Base-by-base conservation (phyloP, 1,140 invertebrate genomes). In the Musca domestica region DNA sequence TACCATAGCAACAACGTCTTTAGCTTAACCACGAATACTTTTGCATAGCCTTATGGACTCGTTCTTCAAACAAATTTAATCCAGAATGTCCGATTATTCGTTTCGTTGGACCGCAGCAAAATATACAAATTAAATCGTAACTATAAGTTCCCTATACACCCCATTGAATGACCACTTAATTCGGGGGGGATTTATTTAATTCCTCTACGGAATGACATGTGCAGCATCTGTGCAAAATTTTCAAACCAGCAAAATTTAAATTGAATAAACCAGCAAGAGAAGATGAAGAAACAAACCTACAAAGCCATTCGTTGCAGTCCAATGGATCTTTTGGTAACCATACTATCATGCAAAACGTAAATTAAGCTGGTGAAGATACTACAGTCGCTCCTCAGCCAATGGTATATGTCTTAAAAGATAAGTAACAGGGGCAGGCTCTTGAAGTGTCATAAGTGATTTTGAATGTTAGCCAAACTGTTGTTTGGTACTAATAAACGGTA, bases 161-260 rank as follows among this genome's bases (percentile, higher is more conserved):
- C n/a, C n/a, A n/a, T n/a, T n/a, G n/a, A n/a, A n/a, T n/a, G n/a
- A n/a, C n/a, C n/a, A n/a, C n/a, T n/a, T n/a, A 23, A 25, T 54
- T 54, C 52, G 9, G 52, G 52, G 52, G 52, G 52, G 22, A 25
- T 54, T 54, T 54, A 54, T 54, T 54, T 54, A 54, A 54, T 54
- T 54, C 52, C 27, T 54, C 17, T 54, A 3, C n/a, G 52, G 15
- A 54, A 54, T 54, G 52, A 54, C 52, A 54, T 54, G 52, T 54
- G 52, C 52, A 54, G 52, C 52, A 54, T 54, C 52, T 54, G 52
- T 54, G 52, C 27, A 54, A 54, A 54, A 54, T 54, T 20, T 54
- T 54, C 52, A 25, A n/a, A 12, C n/a, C 23, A 54, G 27, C 52
- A 54, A 54, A 54, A 54, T 25, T 54, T 20, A 20, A 54, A 54